Evolutionary conservation across 2,113 vertebrate genomes (phyloP).

Genomic region (Chaenogobius annularis): DNA sequence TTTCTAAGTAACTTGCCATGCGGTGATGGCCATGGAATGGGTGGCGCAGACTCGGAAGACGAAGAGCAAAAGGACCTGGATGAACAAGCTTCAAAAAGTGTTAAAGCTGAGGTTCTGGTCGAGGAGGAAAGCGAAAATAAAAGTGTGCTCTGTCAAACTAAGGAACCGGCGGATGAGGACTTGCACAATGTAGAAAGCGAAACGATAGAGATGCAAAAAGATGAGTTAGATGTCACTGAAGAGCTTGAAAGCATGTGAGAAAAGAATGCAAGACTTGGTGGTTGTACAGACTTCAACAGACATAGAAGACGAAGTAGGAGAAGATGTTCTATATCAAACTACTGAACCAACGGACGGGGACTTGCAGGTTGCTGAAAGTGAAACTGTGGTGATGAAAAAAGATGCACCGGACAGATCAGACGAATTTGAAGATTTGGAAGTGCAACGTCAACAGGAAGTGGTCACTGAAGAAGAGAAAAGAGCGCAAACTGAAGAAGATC

Average conservation of each 20-base stretch:
- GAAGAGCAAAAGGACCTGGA: neutral
- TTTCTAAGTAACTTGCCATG: conserved; percentile 17
- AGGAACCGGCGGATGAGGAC: neutral
- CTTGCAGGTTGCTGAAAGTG: neutral
- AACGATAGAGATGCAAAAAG: neutral
- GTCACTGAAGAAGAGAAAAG: conserved; percentile 24
- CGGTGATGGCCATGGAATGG: neutral
- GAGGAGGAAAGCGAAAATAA: neutral
- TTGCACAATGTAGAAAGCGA: conserved; percentile 15
- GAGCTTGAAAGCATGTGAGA: neutral
- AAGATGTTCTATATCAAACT: neutral
- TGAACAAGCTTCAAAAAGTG: neutral
- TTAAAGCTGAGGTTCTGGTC: conserved; percentile 13
- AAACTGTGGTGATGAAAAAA: neutral
- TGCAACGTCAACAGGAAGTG: neutral
- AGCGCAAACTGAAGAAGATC: conserved; percentile 29
- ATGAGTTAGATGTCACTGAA: neutral
- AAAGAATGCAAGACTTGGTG: neutral
- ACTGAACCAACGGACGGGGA: conserved; percentile 9
- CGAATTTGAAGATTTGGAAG: neutral
- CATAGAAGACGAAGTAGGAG: neutral
- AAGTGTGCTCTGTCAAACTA: neutral
- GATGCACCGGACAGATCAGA: neutral
- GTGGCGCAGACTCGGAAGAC: conserved; percentile 3
- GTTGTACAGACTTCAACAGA: neutral